A percentile compares a stretch with the other conserved stretches of the same genome.
These are phyloP conservation scores for Sebastes wilsoni DNA, from an alignment of 2,797 vertebrate genomes.

Conservation along the genomic window DNA sequence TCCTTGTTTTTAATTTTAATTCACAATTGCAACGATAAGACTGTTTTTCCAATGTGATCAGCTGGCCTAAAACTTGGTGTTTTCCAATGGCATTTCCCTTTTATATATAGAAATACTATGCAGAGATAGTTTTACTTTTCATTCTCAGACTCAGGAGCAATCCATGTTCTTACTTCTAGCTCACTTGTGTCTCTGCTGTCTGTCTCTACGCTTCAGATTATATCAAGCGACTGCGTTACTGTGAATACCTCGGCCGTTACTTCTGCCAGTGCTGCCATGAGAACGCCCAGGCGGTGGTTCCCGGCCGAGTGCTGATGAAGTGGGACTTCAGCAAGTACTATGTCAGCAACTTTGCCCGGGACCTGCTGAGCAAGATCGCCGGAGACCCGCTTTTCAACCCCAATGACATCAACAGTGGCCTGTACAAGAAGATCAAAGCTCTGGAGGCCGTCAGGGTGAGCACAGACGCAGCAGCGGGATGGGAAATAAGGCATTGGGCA, in stretches of 20 bases:
- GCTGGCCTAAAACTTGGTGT: not conserved
- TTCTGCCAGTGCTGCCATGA: slow-evolving; percentile 99
- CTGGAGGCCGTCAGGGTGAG: slow-evolving; percentile 92
- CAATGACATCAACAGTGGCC: slow-evolving; percentile 90
- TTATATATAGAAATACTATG: not conserved
- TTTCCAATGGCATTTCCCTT: not conserved
- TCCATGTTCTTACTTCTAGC: not conserved
- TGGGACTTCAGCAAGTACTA: slow-evolving; percentile 99
- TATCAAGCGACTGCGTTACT: slow-evolving; percentile 95
- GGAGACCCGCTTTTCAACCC: slow-evolving; percentile 96
- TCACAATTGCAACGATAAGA: not conserved
- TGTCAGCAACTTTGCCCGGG: slow-evolving; percentile 96
- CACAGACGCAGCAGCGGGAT: not conserved
- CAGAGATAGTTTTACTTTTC: not conserved
- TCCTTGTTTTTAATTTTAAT: not conserved
- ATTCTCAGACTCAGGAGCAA: not conserved
- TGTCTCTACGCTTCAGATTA: slow-evolving; percentile 84
- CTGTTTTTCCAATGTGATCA: too few species aligned
- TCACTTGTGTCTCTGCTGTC: not conserved
- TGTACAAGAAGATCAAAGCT: slow-evolving; percentile 93
- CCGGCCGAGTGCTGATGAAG: slow-evolving; percentile 91
- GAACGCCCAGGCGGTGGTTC: slow-evolving; percentile 90
- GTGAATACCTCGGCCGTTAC: slow-evolving; percentile 96
- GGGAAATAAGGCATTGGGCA: not conserved
- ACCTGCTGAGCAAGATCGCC: slow-evolving; percentile 94